These are phyloP conservation scores for Plodia interpunctella DNA, from an alignment of 1,140 invertebrate species.

Conservation along the genomic window DNA sequence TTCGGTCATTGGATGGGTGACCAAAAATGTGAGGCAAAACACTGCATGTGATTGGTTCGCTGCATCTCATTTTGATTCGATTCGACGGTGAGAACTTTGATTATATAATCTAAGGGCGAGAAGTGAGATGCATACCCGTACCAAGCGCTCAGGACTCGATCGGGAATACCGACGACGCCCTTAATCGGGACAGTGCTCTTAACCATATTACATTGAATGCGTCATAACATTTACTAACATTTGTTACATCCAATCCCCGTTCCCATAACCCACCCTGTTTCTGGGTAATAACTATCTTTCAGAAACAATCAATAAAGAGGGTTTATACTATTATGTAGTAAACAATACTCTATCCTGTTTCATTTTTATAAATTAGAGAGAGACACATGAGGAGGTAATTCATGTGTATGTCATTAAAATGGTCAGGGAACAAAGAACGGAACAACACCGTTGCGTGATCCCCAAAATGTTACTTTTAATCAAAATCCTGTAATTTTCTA, in stretches of 20 bases:
- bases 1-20: no score
- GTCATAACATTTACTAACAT: background rate
- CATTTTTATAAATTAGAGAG: conserved; percentile 21
- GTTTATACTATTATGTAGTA: background rate
- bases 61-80: no score
- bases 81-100: no score
- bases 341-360: conserved; percentile 24
- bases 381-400: conserved; percentile 35
- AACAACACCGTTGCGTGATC: conserved; percentile 51
- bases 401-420: conserved; percentile 46
- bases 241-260: background rate
- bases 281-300: background rate
- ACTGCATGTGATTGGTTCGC: no score
- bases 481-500: background rate
- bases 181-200: no score
- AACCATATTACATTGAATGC: background rate
- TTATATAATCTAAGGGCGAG: no score
- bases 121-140: no score
- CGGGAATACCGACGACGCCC: no score
- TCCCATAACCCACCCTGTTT: background rate
- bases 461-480: background rate
- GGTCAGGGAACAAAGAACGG: conserved; percentile 50
- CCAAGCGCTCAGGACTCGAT: no score
- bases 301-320: background rate
- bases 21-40: no score